phyloP scores from a whole-genome alignment of 1,140 invertebrate genomes.

The Bicyclus anynana region DNA sequence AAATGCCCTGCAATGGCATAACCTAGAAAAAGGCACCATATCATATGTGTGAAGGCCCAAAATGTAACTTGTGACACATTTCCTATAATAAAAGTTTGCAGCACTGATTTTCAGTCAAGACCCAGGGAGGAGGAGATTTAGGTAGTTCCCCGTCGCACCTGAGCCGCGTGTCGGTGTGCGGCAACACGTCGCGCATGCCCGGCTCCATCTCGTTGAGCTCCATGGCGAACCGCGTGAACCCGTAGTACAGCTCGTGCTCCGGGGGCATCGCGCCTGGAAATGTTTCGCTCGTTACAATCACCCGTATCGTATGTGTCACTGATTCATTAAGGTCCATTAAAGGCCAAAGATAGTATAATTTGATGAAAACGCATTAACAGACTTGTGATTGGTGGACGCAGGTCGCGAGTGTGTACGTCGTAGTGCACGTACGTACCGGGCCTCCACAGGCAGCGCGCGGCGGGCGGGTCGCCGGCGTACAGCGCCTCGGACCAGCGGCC shows the following conservation, averaged over 20 bases:
- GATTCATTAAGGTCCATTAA: not conserved
- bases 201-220: slow-evolving; percentile 89
- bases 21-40: no score
- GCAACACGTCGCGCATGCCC: slow-evolving; percentile 80
- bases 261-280: slow-evolving; percentile 85
- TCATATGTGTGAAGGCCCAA: no score
- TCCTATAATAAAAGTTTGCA: no score
- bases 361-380: no score
- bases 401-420: no score
- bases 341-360: not conserved
- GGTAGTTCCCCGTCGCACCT: slow-evolving; percentile 28
- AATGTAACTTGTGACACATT: no score
- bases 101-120: no score
- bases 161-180: slow-evolving; percentile 86
- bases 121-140: not conserved
- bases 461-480: slow-evolving; percentile 85
- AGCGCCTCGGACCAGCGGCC: slow-evolving; percentile 91
- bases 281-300: not conserved
- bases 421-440: slow-evolving; percentile 78
- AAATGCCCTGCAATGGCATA: no score
- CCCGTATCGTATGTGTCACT: not conserved
- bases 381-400: no score
- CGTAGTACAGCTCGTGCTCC: slow-evolving; percentile 89
- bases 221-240: slow-evolving; percentile 91
- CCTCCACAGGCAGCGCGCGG: slow-evolving; percentile 86